Base-by-base conservation (phyloP, 2,113 vertebrate genomes). In the Laticauda laticaudata region DNA sequence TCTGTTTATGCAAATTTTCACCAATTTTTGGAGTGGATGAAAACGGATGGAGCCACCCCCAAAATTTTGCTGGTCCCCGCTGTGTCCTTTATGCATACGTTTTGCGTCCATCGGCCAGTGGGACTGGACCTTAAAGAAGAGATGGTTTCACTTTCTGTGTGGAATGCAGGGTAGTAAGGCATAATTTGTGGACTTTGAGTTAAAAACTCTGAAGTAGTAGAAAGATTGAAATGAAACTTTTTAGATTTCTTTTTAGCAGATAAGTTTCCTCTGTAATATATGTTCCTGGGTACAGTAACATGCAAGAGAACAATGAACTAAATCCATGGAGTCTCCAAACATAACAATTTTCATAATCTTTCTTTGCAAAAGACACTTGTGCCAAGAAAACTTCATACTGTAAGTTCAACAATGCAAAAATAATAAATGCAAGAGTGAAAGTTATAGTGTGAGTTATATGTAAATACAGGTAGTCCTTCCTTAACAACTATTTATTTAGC, bases 131-230 rank as follows among this genome's bases (percentile, higher is more conserved):
- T 39, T 39, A 39, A 75, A 88, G 14, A 1, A 59, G 57, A 45
- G 59, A 51, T 43, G 10, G 34, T 45, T 55, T 69, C 91, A 26
- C 53, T 95, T 92, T 89, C 89, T 18, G 24, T 93, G 53, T 87
- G 57, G 2, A 24, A 29, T 93, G 90, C 2, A 56, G 24, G 21
- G 48, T 34, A 59, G 3, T 91, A 86, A 0, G 0, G 55, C 89
- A 9, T 88, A 86, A 43, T 39, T 34, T 93, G 51, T 2, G 86
- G 4, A 2, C 15, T 10, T 87, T 81, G 12, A n/a, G 86, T 51
- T 64, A 75, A 64, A 90, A 54, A 29, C 24, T 69, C 8, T 45
- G 48, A 18, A 29, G 39, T 48, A 55, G 57, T 90, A 51, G 51
- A 55, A 90, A 88, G 6, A 48, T n/a, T 54, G 75, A 56, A 87